Conservation (phyloP, 2,797 vertebrate species). For the Pogonophryne albipinna region DNA sequence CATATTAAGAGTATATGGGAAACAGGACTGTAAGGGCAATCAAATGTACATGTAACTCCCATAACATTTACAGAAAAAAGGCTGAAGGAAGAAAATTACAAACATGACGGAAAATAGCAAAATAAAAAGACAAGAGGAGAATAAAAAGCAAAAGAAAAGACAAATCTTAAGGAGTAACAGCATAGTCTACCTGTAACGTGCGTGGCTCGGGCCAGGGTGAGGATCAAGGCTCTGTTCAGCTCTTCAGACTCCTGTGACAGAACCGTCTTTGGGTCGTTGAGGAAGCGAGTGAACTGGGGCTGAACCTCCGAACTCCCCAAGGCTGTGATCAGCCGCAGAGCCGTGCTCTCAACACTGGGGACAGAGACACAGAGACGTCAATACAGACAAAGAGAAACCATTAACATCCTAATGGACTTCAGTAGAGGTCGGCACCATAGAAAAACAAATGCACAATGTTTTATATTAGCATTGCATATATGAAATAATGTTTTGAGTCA, state of each 20-base stretch:
- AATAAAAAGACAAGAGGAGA: neutral
- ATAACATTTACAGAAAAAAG: neutral
- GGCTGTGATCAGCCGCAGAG: slow-evolving; percentile 95
- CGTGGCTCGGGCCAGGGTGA: slow-evolving; percentile 96
- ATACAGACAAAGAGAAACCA: neutral
- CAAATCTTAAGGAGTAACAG: neutral
- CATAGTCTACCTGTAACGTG: slow-evolving; percentile 91
- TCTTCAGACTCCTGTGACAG: slow-evolving; percentile 97
- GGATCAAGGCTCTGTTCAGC: slow-evolving; percentile 95
- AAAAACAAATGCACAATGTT: neutral
- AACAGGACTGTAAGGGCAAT: neutral
- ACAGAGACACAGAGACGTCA: slow-evolving; percentile 14
- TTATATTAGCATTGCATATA: neutral
- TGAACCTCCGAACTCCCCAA: slow-evolving; percentile 98
- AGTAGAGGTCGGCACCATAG: neutral
- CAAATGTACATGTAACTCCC: neutral
- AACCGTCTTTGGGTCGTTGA: slow-evolving; percentile 96
- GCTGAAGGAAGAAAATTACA: neutral
- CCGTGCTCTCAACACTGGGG: slow-evolving; percentile 95
- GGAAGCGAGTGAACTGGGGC: slow-evolving; percentile 97
- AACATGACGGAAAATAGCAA: neutral
- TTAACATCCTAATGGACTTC: too few relatives aligned
- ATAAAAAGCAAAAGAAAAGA: fast-evolving
- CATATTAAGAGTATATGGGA: neutral
- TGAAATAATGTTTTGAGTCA: neutral